These are phyloP conservation scores for Poeciliopsis turneri DNA, from an alignment of 2,797 vertebrate species.

Conservation along the genomic window DNA sequence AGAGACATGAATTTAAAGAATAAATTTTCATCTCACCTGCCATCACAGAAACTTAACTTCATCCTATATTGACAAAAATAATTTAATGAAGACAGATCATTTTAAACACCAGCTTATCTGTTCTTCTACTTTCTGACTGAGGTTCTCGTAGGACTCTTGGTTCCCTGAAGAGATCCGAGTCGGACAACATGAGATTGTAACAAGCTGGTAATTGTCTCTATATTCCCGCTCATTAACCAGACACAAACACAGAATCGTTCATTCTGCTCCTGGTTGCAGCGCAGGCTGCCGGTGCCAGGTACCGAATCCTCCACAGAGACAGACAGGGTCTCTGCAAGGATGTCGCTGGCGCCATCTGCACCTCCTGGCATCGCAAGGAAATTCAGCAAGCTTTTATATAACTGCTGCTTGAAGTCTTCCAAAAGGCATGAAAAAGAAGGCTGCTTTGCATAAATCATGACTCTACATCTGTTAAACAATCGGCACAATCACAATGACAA, in stretches of 20 bases:
- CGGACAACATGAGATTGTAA: conserved; percentile 38
- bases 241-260: conserved; percentile 26
- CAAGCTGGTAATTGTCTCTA: conserved; percentile 49
- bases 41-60: neutral
- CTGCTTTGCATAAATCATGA: conserved; percentile 44
- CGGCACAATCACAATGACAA: neutral
- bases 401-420: conserved; percentile 32
- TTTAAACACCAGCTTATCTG: neutral
- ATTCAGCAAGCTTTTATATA: conserved; percentile 43
- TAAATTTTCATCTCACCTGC: neutral
- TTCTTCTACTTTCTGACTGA: neutral
- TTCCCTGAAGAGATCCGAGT: conserved; percentile 5
- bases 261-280: conserved; percentile 59
- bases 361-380: conserved; percentile 48
- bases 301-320: conserved; percentile 58
- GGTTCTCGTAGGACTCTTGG: neutral
- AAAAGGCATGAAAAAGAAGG: conserved; percentile 27
- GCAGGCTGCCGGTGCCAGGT: conserved; percentile 63
- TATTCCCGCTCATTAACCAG: conserved; percentile 41
- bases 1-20: neutral
- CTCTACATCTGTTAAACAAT: conserved; percentile 45
- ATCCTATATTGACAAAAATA: neutral
- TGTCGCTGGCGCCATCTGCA: conserved; percentile 43
- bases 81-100: neutral
- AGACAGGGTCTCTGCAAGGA: conserved; percentile 47